Conservation (phyloP, 92 coral and sea anemone species). For the Virgularia gustaviana region DNA sequence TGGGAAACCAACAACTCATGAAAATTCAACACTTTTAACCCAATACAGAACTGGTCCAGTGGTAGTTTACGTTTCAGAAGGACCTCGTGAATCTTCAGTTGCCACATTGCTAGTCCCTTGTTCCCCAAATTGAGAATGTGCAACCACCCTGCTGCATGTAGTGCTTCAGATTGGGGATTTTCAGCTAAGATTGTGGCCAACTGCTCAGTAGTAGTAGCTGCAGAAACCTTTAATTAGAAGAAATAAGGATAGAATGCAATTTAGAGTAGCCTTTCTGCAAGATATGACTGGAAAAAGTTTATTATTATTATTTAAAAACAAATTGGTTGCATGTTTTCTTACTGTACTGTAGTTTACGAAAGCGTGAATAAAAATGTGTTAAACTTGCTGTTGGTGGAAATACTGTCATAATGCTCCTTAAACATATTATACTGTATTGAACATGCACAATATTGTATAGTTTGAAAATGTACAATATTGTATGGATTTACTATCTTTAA, state of each 20-base stretch:
- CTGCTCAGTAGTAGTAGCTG: conserved; percentile 2
- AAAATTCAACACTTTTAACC: conserved; percentile 37
- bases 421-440: not conserved
- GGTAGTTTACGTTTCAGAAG: conserved; percentile 37
- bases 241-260: not conserved
- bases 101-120: conserved; percentile 55
- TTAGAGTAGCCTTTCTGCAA: too few species aligned
- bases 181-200: conserved; percentile 2
- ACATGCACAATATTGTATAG: too few species aligned
- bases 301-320: too few species aligned
- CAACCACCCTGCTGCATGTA: conserved; percentile 16
- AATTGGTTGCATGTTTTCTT: too few species aligned
- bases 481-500: too few species aligned
- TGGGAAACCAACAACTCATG: conserved; percentile 12
- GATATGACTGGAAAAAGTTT: too few species aligned
- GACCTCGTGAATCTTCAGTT: conserved; percentile 43
- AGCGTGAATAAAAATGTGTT: too few species aligned
- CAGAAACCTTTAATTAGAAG: not conserved
- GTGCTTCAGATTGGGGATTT: conserved; percentile 2
- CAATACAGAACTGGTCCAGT: conserved; percentile 42
- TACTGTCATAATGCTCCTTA: not conserved
- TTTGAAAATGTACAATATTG: too few species aligned
- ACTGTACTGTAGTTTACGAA: too few species aligned
- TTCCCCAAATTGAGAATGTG: conserved; percentile 33
- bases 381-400: too few species aligned